Conservation (phyloP, 2,797 vertebrate genomes). For the Rhabdomys pumilio region DNA sequence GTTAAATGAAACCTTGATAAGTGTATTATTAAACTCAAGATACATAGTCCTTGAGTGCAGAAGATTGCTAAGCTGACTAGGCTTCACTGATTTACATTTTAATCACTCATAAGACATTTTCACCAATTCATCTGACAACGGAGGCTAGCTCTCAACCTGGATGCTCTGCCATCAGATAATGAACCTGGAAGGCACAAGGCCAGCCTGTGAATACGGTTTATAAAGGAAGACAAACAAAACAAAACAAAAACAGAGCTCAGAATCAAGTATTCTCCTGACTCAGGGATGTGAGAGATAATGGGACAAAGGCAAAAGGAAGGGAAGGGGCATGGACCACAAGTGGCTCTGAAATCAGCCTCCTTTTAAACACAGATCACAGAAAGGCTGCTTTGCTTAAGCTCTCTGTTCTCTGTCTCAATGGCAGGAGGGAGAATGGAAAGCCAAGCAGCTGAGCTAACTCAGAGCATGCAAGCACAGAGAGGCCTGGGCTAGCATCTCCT, state of each 20-base stretch:
- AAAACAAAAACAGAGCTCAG: not conserved
- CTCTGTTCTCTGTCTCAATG: not conserved
- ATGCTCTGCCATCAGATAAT: conserved; percentile 2
- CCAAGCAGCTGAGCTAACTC: not conserved
- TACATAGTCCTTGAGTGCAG: conserved; percentile 49
- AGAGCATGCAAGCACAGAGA: not conserved
- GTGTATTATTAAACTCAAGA: conserved; percentile 71
- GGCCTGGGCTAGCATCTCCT: not conserved
- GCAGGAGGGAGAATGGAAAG: conserved; percentile 37
- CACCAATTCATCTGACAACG: not conserved
- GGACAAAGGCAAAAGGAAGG: not conserved
- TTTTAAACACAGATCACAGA: not conserved
- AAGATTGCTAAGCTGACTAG: conserved; percentile 8
- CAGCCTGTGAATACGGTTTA: not conserved
- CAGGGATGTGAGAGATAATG: not conserved
- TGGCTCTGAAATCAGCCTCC: not conserved
- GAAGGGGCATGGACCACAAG: not conserved
- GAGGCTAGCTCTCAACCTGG: not conserved
- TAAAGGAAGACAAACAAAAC: conserved; percentile 42
- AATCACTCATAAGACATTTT: conserved; percentile 9
- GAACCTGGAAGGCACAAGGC: not conserved
- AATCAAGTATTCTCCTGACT: not conserved
- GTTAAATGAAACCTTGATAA: conserved; percentile 73
- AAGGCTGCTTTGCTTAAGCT: not conserved
- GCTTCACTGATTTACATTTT: conserved; percentile 69